Evolutionary conservation across 2,888 invertebrate genomes (phyloP), one percentile per base, ranked within the genome.

Genomic region (Tipula lateralis): DNA sequence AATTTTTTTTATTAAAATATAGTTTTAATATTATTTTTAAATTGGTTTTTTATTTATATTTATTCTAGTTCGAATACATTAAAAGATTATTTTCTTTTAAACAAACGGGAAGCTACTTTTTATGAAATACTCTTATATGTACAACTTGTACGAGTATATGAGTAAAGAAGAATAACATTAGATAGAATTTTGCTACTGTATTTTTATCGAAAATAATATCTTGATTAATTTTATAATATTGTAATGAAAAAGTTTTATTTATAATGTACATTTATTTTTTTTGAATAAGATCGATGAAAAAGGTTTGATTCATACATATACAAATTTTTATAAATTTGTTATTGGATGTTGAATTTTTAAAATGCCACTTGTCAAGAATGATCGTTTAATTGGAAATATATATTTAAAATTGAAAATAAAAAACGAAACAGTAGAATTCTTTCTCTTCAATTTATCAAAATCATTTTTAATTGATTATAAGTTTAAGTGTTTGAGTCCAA

Each of bases 21-120:
- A 50, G 50, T 50, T 50, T 66, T 66, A 66, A 66, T 66, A 66
- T 66, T 66, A 66, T 66, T 66, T 66, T 66, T 66, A 66, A 66
- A 66, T 66, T 66, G 66, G 66, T 24, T 66, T 66, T 66, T 66
- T 66, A 66, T 66, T 24, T 66, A 66, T 24, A 66, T 66, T 66
- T 66, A 66, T 66, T 24, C 19, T 66, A 66, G 66, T 24, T 66
- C 24, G 9, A 66, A 66, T 66, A 50, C 50, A 19, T 50, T 50
- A 50, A n/a, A 50, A 50, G 50, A 19, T 19, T 66, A 66, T 66
- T 66, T 66, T 66, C 24, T 66, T 66, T 66, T 66, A 9, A 66
- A 9, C 24, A 66, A 66, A 66, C 66, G 66, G 66, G 66, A 66
- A 66, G 66, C 24, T 66, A 66, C 66, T 24, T 24, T 66, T 66